Evolutionary conservation across 2,888 invertebrate genomes (phyloP).

Genomic region (Agrypnus murinus): DNA sequence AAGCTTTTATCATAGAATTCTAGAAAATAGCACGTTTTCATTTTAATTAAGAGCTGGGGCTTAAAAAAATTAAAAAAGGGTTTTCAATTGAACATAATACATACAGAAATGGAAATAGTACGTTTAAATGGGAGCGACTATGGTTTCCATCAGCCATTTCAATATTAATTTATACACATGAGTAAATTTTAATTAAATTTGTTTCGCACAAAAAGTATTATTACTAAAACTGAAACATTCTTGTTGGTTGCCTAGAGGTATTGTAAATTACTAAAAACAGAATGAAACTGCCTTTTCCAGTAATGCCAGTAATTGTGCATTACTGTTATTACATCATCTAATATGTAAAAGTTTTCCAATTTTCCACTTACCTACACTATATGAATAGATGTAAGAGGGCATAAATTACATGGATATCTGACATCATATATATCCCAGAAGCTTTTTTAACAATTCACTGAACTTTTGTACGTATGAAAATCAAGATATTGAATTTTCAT

Average conservation of each 20-base stretch:
- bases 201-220: background rate
- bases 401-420: background rate
- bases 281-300: too few relatives aligned
- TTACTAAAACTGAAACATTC: background rate
- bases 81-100: too few relatives aligned
- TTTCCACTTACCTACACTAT: background rate
- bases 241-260: too few relatives aligned
- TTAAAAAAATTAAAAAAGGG: too few relatives aligned
- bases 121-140: too few relatives aligned
- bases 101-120: too few relatives aligned
- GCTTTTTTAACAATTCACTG: background rate
- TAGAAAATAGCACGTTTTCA: too few relatives aligned
- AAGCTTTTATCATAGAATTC: too few relatives aligned
- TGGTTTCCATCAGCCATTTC: background rate
- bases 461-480: background rate
- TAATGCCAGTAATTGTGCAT: too few relatives aligned
- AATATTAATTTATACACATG: background rate
- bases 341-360: background rate
- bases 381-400: background rate
- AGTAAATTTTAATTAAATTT: slow-evolving; percentile 1
- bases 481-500: background rate
- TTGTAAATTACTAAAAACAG: too few relatives aligned
- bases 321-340: background rate
- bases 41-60: too few relatives aligned
- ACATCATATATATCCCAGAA: background rate